Evolutionary conservation across 2,888 invertebrate genomes (phyloP).

Genomic region (Tanytarsus gracilentus): DNA sequence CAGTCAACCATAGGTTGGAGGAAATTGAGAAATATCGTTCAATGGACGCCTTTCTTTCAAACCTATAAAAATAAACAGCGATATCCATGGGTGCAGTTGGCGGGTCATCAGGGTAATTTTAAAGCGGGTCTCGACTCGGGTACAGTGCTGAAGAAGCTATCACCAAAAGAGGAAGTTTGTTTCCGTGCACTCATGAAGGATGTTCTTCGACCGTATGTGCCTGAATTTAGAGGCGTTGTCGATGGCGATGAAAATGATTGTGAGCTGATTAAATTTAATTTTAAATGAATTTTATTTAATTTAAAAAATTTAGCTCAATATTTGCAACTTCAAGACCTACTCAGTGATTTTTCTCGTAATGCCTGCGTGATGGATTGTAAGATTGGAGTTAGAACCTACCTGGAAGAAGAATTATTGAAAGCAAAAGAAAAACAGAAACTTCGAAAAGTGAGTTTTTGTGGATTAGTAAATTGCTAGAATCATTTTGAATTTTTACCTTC

Average conservation of each 20-base stretch:
- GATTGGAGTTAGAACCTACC: constrained; percentile 86
- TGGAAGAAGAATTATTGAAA: constrained; percentile 90
- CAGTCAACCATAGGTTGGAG: constrained; percentile 65
- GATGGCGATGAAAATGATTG: constrained; percentile 61
- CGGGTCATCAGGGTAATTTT: constrained; percentile 93
- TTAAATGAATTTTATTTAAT: constrained; percentile 5
- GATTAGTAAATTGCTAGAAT: background rate
- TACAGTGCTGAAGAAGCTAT: constrained; percentile 87
- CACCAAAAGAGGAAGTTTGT: constrained; percentile 68
- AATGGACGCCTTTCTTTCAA: constrained; percentile 95
- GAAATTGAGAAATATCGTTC: constrained; percentile 85
- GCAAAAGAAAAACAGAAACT: constrained; percentile 90
- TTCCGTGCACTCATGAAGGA: constrained; percentile 71
- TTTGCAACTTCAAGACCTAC: constrained; percentile 83
- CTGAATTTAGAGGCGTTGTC: constrained; percentile 84
- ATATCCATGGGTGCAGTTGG: constrained; percentile 94
- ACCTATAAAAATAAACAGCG: constrained; percentile 83
- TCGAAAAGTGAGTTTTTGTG: constrained; percentile 61
- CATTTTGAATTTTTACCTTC: constrained; percentile 34
- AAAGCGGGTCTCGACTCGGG: constrained; percentile 88
- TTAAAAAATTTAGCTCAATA: constrained; percentile 50
- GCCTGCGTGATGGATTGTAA: constrained; percentile 96
- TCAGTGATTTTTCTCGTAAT: constrained; percentile 83
- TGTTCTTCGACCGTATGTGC: constrained; percentile 77
- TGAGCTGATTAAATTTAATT: constrained; percentile 38